These are phyloP conservation scores for Lysandra bellargus DNA, from an alignment of 2,888 invertebrate species.

Conservation along the genomic window DNA sequence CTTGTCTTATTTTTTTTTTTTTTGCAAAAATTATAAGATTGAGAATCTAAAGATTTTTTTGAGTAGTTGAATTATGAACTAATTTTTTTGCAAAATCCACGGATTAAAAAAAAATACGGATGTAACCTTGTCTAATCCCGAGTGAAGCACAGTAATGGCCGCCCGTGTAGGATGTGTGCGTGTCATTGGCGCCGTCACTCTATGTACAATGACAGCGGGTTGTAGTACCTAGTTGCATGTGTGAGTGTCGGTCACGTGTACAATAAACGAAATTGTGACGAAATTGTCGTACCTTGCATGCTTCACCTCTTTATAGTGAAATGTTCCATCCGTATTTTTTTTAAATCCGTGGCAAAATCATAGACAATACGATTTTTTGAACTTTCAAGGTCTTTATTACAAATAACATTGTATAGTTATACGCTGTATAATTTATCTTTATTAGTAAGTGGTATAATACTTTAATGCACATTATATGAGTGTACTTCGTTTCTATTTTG, in stretches of 20 bases:
- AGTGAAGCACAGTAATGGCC: no score
- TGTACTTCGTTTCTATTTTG: neutral
- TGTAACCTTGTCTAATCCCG: no score
- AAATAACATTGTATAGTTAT: neutral
- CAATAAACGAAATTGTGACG: no score
- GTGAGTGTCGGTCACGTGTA: no score
- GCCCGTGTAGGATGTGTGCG: no score
- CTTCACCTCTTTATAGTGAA: no score
- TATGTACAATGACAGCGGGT: no score
- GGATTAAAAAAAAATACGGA: no score
- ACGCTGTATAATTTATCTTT: neutral
- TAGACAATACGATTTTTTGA: slow-evolving; percentile 37
- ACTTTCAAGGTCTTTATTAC: slow-evolving; percentile 41
- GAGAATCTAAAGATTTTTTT: neutral
- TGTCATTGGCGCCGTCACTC: no score
- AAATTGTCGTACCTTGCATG: no score
- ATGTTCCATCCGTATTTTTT: no score
- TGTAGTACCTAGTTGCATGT: no score
- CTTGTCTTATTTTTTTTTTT: slow-evolving; percentile 21
- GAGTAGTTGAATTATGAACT: neutral
- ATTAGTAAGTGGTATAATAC: neutral
- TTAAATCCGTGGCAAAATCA: slow-evolving; percentile 31
- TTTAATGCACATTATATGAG: neutral
- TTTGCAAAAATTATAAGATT: slow-evolving; percentile 33
- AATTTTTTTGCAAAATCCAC: slow-evolving; percentile 38